phyloP scores from a whole-genome alignment of 2,888 invertebrate species.

The Patella depressa region DNA sequence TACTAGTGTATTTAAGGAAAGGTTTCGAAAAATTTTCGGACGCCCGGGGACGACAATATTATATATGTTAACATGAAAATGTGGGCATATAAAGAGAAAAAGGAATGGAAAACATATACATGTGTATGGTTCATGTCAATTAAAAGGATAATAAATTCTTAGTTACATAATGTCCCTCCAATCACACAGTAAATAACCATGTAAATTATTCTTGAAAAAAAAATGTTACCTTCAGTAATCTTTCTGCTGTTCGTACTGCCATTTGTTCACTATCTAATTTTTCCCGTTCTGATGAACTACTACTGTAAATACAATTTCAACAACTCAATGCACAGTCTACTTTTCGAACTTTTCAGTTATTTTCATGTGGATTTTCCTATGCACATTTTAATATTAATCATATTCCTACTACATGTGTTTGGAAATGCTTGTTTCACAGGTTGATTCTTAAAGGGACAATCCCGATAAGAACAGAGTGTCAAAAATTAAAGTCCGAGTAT shows the following conservation, averaged over 20 bases:
- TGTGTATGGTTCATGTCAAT: too few relatives aligned
- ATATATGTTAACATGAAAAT: too few relatives aligned
- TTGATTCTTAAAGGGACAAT: too few relatives aligned
- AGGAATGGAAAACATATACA: too few relatives aligned
- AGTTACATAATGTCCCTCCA: not conserved
- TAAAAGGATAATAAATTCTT: not conserved
- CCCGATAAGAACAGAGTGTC: too few relatives aligned
- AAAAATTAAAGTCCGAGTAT: too few relatives aligned
- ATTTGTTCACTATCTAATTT: conserved; percentile 78
- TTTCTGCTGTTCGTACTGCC: conserved; percentile 83
- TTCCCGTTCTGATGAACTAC: conserved; percentile 47
- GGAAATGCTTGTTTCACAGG: not conserved
- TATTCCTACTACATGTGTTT: not conserved
- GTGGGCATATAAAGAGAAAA: too few relatives aligned
- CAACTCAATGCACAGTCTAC: not conserved
- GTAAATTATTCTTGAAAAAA: too few relatives aligned
- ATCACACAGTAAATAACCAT: not conserved
- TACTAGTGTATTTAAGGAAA: too few relatives aligned
- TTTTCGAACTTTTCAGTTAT: not conserved
- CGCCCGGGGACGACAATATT: too few relatives aligned
- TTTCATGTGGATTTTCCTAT: not conserved
- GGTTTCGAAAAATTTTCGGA: too few relatives aligned
- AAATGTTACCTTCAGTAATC: conserved; percentile 74
- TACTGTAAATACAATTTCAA: conserved; percentile 15
- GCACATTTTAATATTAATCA: not conserved